These are phyloP conservation scores for Smithornis capensis DNA, from an alignment of 2,113 vertebrate species.

Conservation along the genomic window DNA sequence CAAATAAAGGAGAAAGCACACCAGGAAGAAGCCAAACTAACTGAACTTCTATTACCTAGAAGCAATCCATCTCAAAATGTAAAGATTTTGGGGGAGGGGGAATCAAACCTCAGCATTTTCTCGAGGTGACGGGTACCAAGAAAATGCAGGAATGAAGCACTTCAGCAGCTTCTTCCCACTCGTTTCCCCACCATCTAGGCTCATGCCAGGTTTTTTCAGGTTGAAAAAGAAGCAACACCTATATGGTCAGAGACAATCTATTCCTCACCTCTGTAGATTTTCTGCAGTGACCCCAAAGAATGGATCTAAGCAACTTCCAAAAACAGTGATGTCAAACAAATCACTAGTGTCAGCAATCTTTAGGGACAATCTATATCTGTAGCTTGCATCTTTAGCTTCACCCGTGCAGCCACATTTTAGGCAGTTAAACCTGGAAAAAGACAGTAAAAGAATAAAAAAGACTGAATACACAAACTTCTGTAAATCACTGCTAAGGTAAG, in stretches of 20 bases:
- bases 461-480: neutral
- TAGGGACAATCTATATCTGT: conserved; percentile 78
- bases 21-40: neutral
- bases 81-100: neutral
- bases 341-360: conserved; percentile 69
- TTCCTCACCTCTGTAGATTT: conserved; percentile 73
- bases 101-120: neutral
- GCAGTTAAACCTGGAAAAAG: conserved; percentile 71
- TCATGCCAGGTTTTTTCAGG: neutral
- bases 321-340: conserved; percentile 75
- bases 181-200: neutral
- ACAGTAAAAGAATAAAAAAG: neutral
- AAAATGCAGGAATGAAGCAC: neutral
- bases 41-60: accelerated
- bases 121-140: neutral
- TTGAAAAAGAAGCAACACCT: neutral
- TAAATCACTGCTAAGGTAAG: neutral
- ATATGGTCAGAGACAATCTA: neutral
- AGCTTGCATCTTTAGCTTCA: conserved; percentile 61
- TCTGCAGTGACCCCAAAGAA: conserved; percentile 78
- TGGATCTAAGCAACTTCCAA: conserved; percentile 80
- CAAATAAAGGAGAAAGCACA: neutral
- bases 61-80: neutral
- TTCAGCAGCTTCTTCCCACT: neutral
- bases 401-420: conserved; percentile 70